These are phyloP conservation scores for Rhyacichthys aspro DNA, from an alignment of 2,797 vertebrate genomes.

Conservation along the genomic window DNA sequence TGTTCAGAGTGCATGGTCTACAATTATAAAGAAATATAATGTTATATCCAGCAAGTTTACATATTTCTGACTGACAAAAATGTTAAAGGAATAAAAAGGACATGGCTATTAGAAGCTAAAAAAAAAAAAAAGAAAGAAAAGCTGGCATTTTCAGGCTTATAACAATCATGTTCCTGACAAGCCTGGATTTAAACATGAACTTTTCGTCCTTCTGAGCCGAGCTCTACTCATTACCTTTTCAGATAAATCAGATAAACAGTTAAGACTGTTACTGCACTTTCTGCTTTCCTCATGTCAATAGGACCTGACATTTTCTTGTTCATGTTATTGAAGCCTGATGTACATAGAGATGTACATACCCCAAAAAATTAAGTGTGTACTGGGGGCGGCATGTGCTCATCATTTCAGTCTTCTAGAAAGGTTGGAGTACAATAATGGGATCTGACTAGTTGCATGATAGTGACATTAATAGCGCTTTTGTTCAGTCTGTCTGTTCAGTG, in stretches of 20 bases:
- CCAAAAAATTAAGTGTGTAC: too few relatives aligned
- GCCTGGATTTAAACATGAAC: slow-evolving; percentile 44
- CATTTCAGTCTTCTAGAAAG: too few relatives aligned
- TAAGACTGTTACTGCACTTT: slow-evolving; percentile 37
- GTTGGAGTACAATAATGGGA: too few relatives aligned
- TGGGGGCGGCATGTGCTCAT: too few relatives aligned
- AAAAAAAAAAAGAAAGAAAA: slow-evolving; percentile 20
- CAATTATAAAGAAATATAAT: not conserved
- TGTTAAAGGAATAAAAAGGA: too few relatives aligned
- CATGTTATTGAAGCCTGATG: not conserved
- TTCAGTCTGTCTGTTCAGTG: too few relatives aligned
- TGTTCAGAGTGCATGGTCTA: not conserved
- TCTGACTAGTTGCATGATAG: too few relatives aligned
- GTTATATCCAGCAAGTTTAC: too few relatives aligned
- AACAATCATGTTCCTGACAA: slow-evolving; percentile 35
- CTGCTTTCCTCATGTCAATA: slow-evolving; percentile 14
- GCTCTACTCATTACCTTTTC: slow-evolving; percentile 36
- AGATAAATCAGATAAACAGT: slow-evolving; percentile 43
- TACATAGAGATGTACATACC: too few relatives aligned
- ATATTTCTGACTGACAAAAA: too few relatives aligned
- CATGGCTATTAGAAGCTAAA: too few relatives aligned
- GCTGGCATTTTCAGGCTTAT: slow-evolving; percentile 32
- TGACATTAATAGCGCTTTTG: too few relatives aligned
- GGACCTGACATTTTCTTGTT: slow-evolving; percentile 25
- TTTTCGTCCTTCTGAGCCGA: slow-evolving; percentile 38